Percentiles rank a stretch among this genome's conserved stretches.
phyloP scores from a whole-genome alignment of 2,888 invertebrate species.

The Apotomis turbidana region DNA sequence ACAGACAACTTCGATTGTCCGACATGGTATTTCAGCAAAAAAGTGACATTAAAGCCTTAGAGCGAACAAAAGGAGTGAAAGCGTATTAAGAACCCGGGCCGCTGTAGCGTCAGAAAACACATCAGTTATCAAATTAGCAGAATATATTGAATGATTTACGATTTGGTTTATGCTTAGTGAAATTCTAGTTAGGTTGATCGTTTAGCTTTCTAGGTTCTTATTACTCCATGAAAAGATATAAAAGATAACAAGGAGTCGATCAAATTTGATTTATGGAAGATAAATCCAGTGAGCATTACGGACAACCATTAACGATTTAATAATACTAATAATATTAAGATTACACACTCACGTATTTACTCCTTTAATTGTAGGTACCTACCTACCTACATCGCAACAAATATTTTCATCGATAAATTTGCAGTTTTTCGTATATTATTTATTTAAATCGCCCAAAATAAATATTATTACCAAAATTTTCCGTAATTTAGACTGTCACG shows the following conservation, averaged over 20 bases:
- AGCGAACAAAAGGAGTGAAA: slow-evolving; percentile 75
- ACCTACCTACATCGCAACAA: no score
- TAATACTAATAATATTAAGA: no score
- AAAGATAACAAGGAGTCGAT: slow-evolving; percentile 10
- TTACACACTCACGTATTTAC: no score
- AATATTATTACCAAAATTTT: no score
- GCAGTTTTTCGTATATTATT: no score
- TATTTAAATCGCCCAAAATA: no score
- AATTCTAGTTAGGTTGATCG: slow-evolving; percentile 12
- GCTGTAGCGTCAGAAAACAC: slow-evolving; percentile 31
- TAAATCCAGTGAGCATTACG: not conserved
- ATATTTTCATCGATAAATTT: no score
- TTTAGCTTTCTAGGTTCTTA: slow-evolving; percentile 19
- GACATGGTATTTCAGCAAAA: slow-evolving; percentile 65
- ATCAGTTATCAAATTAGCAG: slow-evolving; percentile 29
- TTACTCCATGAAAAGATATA: slow-evolving; percentile 15
- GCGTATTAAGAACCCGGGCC: slow-evolving; percentile 52
- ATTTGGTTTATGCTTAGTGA: slow-evolving; percentile 15
- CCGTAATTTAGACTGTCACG: no score
- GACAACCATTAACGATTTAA: no score
- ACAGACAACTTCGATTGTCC: slow-evolving; percentile 50
- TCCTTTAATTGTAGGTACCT: no score
- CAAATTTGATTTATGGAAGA: slow-evolving; percentile 16
- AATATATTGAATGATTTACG: slow-evolving; percentile 20
- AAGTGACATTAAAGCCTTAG: slow-evolving; percentile 58